A percentile compares a stretch with the other conserved stretches of the same genome.
Evolutionary conservation across 64 coral and sea anemone genomes (phyloP).

Genomic region (Pocillopora verrucosa): DNA sequence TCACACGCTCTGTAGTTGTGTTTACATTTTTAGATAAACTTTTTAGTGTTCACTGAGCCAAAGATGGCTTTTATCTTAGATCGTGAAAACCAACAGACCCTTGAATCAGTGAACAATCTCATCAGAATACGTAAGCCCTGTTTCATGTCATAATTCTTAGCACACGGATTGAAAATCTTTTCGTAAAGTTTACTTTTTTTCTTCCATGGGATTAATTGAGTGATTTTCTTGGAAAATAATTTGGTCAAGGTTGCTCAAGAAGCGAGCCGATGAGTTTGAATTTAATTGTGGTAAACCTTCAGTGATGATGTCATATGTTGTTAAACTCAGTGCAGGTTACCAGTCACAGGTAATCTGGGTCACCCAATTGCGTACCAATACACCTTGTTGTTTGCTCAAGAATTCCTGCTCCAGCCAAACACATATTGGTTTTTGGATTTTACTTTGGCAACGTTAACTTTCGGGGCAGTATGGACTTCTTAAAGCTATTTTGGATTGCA

Average conservation of each 20-base stretch:
- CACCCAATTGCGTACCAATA: constrained; percentile 29
- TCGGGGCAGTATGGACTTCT: constrained; percentile 5
- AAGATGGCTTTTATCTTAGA: background rate
- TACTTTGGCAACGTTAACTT: background rate
- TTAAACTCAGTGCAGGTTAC: background rate
- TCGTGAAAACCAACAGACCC: background rate
- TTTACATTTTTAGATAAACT: background rate
- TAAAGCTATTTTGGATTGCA: background rate
- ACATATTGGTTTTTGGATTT: background rate
- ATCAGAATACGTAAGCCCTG: constrained; percentile 18
- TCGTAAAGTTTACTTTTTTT: background rate
- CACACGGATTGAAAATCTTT: background rate
- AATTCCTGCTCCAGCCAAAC: background rate
- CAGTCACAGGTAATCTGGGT: constrained; percentile 12
- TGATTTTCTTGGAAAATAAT: background rate
- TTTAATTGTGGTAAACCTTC: background rate
- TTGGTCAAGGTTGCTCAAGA: background rate
- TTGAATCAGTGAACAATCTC: constrained; percentile 21
- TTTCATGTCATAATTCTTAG: background rate
- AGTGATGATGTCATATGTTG: background rate
- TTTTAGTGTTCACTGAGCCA: background rate
- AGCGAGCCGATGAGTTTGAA: background rate
- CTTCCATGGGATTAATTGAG: too few species aligned
- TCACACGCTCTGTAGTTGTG: too few species aligned
- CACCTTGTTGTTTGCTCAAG: constrained; percentile 35